Evolutionary conservation across 2,888 invertebrate species (phyloP).

Genomic region (Mycogona germanica): DNA sequence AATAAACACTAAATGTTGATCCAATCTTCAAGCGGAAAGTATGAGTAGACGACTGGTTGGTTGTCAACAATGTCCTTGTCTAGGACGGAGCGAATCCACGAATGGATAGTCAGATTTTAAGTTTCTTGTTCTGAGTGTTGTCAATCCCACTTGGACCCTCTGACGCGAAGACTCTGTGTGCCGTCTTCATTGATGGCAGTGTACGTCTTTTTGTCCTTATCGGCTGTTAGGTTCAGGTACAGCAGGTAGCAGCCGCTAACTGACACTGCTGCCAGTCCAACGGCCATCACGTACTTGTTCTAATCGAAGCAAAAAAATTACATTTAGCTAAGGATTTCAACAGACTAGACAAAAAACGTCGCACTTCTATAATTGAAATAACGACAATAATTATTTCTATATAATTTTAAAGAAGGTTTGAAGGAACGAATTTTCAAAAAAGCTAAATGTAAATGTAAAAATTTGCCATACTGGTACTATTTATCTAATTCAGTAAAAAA

Average conservation of each 20-base stretch:
- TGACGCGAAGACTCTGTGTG: conserved; percentile 27
- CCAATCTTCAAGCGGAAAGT: too few relatives aligned
- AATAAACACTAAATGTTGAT: too few relatives aligned
- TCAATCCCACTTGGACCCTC: conserved; percentile 35
- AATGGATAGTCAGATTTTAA: neutral
- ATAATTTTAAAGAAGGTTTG: too few relatives aligned
- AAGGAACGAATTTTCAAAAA: too few relatives aligned
- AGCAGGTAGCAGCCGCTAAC: conserved; percentile 65
- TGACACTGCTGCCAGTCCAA: conserved; percentile 62
- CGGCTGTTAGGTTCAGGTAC: conserved; percentile 64
- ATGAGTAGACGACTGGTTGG: too few relatives aligned
- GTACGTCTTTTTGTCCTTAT: conserved; percentile 66
- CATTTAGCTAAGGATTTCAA: neutral
- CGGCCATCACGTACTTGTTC: conserved; percentile 74
- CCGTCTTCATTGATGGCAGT: conserved; percentile 66
- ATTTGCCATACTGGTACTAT: too few relatives aligned
- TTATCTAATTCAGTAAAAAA: neutral
- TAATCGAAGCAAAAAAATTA: conserved; percentile 38
- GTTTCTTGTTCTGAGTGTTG: neutral
- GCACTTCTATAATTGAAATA: neutral
- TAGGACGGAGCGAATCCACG: too few relatives aligned
- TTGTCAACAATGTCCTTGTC: too few relatives aligned
- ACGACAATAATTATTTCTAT: neutral
- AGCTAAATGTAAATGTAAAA: too few relatives aligned
- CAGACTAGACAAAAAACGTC: neutral